Evolutionary conservation across 2,797 vertebrate genomes (phyloP).

Genomic region (Leptatherina wallacei): DNA sequence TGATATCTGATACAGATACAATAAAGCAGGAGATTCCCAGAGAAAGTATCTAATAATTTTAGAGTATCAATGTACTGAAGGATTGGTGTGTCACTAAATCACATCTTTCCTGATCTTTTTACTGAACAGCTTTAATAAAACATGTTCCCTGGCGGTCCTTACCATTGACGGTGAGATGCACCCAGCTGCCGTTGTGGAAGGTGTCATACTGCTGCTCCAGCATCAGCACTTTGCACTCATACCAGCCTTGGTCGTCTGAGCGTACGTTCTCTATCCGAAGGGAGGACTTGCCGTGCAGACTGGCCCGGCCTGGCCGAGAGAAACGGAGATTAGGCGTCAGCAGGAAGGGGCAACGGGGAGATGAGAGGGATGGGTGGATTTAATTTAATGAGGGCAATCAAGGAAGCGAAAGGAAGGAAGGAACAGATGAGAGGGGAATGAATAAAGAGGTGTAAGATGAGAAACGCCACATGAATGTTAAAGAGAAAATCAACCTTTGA

Average conservation of each 20-base stretch:
- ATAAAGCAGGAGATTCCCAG: background rate
- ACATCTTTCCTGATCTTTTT: background rate
- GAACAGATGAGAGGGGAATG: conserved; percentile 22
- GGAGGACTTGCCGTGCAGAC: conserved; percentile 94
- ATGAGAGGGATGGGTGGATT: conserved; percentile 16
- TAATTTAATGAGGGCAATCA: conserved; percentile 38
- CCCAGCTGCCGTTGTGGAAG: conserved; percentile 99
- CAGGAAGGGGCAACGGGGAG: conserved; percentile 15
- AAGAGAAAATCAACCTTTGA: conserved; percentile 41
- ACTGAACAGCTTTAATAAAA: conserved; percentile 10
- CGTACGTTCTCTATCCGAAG: conserved; percentile 94
- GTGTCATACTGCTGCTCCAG: conserved; percentile 97
- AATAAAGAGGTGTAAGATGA: conserved; percentile 25
- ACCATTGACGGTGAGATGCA: conserved; percentile 97
- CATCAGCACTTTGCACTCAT: conserved; percentile 98
- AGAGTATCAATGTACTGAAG: background rate
- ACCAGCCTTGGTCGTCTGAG: conserved; percentile 98
- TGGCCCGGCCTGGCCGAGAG: conserved; percentile 87
- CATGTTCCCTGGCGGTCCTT: conserved; percentile 51
- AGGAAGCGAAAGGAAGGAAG: conserved; percentile 3
- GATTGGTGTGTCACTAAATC: too few relatives aligned
- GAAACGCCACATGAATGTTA: conserved; percentile 35
- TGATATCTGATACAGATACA: background rate
- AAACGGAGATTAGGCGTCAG: conserved; percentile 31
- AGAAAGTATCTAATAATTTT: background rate